A percentile compares a stretch with the other conserved stretches of the same genome.
Conservation (phyloP, 1,140 invertebrate species). For the Drosophila ironensis region DNA sequence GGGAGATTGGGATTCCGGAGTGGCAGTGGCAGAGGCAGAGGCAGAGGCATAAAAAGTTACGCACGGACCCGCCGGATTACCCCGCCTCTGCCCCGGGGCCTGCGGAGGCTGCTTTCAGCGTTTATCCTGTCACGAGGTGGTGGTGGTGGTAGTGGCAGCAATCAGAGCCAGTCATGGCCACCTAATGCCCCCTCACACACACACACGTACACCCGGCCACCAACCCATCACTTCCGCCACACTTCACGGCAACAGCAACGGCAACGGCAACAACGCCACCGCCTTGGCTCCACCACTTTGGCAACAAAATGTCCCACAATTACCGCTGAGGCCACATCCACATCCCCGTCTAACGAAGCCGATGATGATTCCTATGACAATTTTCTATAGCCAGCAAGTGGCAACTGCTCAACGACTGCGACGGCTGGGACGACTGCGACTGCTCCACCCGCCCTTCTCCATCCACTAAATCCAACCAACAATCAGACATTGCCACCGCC, state of each 20-base stretch:
- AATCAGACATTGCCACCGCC: constrained; percentile 78
- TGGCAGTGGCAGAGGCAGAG: background rate
- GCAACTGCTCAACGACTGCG: constrained; percentile 46
- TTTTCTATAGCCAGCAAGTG: constrained; percentile 80
- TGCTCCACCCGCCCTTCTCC: background rate
- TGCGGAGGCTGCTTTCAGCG: constrained; percentile 50
- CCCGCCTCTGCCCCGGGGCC: constrained; percentile 27
- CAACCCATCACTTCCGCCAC: constrained; percentile 59
- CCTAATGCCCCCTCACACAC: background rate
- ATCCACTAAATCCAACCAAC: constrained; percentile 61
- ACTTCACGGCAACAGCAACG: constrained; percentile 10
- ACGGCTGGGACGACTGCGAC: constrained; percentile 1
- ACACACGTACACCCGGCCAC: background rate
- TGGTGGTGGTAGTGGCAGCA: constrained; percentile 9
- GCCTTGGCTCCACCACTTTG: constrained; percentile 61
- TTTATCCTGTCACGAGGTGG: constrained; percentile 52
- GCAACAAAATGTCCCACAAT: constrained; percentile 82
- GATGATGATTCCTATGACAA: constrained; percentile 82
- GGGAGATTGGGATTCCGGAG: constrained; percentile 2
- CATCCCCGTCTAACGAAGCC: constrained; percentile 72
- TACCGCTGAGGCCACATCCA: constrained; percentile 81
- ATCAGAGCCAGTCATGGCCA: constrained; percentile 28
- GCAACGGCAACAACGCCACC: constrained; percentile 11
- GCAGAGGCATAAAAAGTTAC: constrained; percentile 66
- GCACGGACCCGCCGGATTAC: constrained; percentile 53